Conservation (phyloP, 1,140 invertebrate genomes). For the Drosophila nebulosa region DNA sequence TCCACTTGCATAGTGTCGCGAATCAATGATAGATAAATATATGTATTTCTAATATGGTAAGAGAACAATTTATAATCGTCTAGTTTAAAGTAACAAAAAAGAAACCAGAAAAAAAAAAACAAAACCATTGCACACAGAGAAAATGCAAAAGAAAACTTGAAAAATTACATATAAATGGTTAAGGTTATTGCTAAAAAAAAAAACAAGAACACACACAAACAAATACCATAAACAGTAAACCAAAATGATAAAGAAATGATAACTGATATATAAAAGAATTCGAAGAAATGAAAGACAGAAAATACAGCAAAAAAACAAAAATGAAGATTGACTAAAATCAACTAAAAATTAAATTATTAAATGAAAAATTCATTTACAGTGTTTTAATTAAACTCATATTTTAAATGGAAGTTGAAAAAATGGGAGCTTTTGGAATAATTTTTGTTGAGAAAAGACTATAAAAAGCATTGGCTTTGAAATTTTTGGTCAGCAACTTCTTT, state of each 20-base stretch:
- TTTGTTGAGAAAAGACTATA: no score
- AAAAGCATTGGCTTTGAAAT: no score
- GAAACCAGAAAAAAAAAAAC: slow-evolving; percentile 10
- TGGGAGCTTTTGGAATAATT: no score
- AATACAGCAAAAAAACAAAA: background rate
- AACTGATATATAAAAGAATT: background rate
- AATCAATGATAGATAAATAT: slow-evolving; percentile 36
- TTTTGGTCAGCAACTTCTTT: no score
- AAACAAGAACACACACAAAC: background rate
- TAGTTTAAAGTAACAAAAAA: slow-evolving; percentile 59
- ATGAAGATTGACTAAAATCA: background rate
- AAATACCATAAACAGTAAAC: background rate
- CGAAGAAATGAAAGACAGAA: background rate
- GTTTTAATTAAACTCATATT: background rate
- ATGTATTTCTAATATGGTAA: slow-evolving; percentile 27
- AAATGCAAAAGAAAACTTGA: slow-evolving; percentile 34
- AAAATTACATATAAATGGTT: slow-evolving; percentile 32
- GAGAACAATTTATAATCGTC: slow-evolving; percentile 68
- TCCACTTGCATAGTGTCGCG: slow-evolving; percentile 19
- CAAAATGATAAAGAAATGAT: background rate
- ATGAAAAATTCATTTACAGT: background rate
- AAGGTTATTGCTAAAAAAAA: no score
- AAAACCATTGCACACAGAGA: slow-evolving; percentile 24
- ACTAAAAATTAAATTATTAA: slow-evolving; percentile 2
- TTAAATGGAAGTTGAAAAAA: background rate